These are phyloP conservation scores for Petrocephalus schoutedeni DNA, from an alignment of 2,797 vertebrate genomes.

Conservation along the genomic window DNA sequence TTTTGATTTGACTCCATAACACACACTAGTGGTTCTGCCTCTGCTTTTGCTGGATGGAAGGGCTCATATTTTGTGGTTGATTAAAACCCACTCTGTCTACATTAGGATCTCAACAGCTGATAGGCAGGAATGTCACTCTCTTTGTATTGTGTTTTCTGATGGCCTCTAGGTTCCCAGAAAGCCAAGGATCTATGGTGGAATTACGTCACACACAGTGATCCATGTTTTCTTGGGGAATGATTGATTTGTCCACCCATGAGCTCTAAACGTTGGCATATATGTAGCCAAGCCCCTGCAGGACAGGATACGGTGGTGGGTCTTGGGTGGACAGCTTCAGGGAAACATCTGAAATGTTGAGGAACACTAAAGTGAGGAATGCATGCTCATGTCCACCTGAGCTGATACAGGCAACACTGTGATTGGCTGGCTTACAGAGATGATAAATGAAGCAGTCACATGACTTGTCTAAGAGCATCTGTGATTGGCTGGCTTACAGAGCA, in stretches of 20 bases:
- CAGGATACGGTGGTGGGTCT: neutral
- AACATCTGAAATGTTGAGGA: neutral
- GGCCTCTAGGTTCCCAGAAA: neutral
- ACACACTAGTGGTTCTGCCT: neutral
- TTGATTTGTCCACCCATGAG: neutral
- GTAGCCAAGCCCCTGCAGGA: neutral
- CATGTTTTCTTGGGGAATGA: neutral
- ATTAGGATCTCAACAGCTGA: neutral
- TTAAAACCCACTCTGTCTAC: slow-evolving; percentile 16
- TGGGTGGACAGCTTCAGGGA: neutral
- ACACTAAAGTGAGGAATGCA: neutral
- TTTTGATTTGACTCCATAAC: neutral
- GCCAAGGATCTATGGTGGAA: neutral
- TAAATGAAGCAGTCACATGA: too few relatives aligned
- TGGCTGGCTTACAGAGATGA: neutral
- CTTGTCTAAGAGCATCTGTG: too few relatives aligned
- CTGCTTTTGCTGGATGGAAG: slow-evolving; percentile 11
- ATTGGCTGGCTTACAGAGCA: neutral
- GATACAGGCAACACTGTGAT: neutral
- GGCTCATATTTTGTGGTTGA: neutral
- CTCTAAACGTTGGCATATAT: neutral
- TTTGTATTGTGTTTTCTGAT: neutral
- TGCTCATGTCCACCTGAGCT: neutral
- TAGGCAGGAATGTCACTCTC: neutral
- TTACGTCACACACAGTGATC: neutral